Base-by-base conservation (phyloP, 2,888 invertebrate species). In the Julus scanicus region DNA sequence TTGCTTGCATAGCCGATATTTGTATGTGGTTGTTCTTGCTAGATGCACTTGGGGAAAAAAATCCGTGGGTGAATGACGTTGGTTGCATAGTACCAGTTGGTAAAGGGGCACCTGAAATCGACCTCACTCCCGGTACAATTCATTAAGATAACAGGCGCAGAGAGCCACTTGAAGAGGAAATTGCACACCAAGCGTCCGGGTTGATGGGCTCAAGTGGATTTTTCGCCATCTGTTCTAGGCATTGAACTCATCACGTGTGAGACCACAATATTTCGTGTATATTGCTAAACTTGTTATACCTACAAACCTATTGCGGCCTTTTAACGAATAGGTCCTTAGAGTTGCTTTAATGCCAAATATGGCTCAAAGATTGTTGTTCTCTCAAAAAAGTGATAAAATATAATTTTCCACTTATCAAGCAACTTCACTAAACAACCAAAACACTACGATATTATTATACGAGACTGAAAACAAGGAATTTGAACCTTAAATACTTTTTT, bases 41-140 rank as follows among this genome's bases (percentile, higher is more conserved):
- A 29, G 29, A 29, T 1, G 29, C 29, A 63, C n/a, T 17, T 3
- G n/a, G 17, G 6, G 4, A 63, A 63, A 63, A 63, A 63, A 63
- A n/a, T 63, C n/a, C 13, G 17, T 17, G 11, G 57, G 11, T 57
- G 15, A 15, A 15, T 57, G 11, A 63, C n/a, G 6, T 63, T 63
- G 63, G 8, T 63, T n/a, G 17, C 63, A 17, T n/a, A 63, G 63
- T 5, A 17, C n/a, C 17, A n/a, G n/a, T n/a, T 17, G 4, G n/a
- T 63, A 63, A 63, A 17, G 17, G 63, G n/a, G 63, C 63, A 63
- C 63, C 63, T 63, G 63, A 63, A 63, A 63, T 63, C 63, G 63
- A 63, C n/a, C 63, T 63, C 63, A 63, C 63, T 63, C 63, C 63
- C 63, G n/a, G 63, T n/a, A n/a, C 63, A 63, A 63, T 63, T 63